phyloP scores from a whole-genome alignment of 2,888 invertebrate genomes.

The Pomacea canaliculata region DNA sequence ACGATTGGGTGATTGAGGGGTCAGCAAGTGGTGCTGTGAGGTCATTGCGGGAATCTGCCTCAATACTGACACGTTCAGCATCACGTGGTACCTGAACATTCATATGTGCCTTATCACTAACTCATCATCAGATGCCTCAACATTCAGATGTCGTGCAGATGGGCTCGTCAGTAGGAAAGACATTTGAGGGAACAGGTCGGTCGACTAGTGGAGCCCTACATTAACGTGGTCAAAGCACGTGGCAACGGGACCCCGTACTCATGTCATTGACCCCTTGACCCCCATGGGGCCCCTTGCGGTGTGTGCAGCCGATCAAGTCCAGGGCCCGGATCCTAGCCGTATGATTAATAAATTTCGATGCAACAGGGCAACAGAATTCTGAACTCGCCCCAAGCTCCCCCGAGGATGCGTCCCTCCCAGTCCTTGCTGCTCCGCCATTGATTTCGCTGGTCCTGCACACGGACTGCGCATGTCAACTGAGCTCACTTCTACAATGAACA shows the following conservation, averaged over 20 bases:
- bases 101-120: too few relatives aligned
- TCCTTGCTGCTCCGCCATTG: neutral
- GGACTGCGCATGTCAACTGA: neutral
- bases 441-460: neutral
- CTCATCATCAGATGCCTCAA: too few relatives aligned
- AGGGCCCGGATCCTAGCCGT: neutral
- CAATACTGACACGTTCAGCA: too few relatives aligned
- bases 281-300: neutral
- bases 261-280: neutral
- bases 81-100: too few relatives aligned
- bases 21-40: too few relatives aligned
- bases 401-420: too few relatives aligned
- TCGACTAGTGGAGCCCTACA: too few relatives aligned
- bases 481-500: neutral
- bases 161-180: neutral
- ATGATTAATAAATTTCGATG: constrained; percentile 7
- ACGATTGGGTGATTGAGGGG: too few relatives aligned
- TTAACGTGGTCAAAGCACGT: neutral
- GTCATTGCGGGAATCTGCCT: too few relatives aligned
- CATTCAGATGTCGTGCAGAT: neutral
- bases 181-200: too few relatives aligned
- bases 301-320: neutral
- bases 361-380: constrained; percentile 1
- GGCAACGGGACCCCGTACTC: neutral
- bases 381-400: neutral